These are phyloP conservation scores for Leucoraja erinaceus DNA, from an alignment of 2,113 vertebrate genomes.

Conservation along the genomic window DNA sequence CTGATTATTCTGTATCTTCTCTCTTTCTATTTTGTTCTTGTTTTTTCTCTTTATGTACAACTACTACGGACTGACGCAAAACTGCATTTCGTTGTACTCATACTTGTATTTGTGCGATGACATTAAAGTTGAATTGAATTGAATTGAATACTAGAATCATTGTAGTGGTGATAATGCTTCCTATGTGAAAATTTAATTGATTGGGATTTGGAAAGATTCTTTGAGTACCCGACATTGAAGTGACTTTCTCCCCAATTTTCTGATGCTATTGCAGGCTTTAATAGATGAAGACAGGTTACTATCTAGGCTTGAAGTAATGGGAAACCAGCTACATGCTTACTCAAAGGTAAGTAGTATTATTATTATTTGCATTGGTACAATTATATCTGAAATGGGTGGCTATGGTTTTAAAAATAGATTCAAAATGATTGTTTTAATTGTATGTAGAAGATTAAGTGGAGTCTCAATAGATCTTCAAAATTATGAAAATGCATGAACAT, in stretches of 20 bases:
- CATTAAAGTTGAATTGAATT: no score
- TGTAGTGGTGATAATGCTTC: no score
- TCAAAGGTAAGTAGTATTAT: conserved; percentile 73
- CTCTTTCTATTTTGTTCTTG: no score
- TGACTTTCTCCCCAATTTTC: not conserved
- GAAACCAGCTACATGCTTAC: conserved; percentile 90
- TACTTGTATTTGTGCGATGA: no score
- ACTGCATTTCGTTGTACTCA: no score
- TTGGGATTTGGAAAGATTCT: not conserved
- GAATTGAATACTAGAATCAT: no score
- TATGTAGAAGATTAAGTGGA: not conserved
- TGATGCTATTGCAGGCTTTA: conserved; percentile 71
- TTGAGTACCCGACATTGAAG: not conserved
- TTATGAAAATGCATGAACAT: not conserved
- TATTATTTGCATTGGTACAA: not conserved
- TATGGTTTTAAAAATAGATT: not conserved
- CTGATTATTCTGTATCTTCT: no score
- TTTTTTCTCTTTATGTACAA: no score
- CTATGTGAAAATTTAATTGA: no score
- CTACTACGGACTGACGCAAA: no score
- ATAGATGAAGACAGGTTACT: conserved; percentile 97
- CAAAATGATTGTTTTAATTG: not conserved
- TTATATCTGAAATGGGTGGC: not conserved
- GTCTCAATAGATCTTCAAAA: not conserved
- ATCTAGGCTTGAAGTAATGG: conserved; percentile 96